phyloP scores from a whole-genome alignment of 2,113 vertebrate genomes.

The Junco hyemalis region DNA sequence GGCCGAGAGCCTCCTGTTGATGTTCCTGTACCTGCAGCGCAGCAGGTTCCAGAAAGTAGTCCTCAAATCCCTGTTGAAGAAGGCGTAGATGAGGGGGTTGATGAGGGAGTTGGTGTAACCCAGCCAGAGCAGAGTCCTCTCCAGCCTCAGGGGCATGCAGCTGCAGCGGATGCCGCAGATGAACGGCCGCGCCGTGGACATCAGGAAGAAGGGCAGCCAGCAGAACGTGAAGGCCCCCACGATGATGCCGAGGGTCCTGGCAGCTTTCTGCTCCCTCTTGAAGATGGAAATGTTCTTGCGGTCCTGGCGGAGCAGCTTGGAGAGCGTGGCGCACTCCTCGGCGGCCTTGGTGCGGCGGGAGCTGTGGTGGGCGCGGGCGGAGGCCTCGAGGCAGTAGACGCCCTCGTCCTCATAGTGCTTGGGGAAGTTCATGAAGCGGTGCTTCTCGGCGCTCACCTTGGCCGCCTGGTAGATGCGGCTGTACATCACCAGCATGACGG shows the following conservation, averaged over 20 bases:
- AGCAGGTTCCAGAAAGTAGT: conserved; percentile 79
- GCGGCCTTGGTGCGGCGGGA: conserved; percentile 49
- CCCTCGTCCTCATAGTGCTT: conserved; percentile 58
- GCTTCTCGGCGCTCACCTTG: conserved; percentile 72
- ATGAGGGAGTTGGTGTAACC: conserved; percentile 78
- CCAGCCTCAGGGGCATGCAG: conserved; percentile 73
- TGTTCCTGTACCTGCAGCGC: conserved; percentile 76
- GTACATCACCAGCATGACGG: conserved; percentile 78
- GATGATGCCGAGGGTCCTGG: conserved; percentile 75
- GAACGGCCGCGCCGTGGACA: conserved; percentile 75
- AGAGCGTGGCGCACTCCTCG: conserved; percentile 71
- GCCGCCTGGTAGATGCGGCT: conserved; percentile 74
- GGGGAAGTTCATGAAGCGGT: conserved; percentile 72
- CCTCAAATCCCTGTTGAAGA: conserved; percentile 78
- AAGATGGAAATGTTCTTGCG: conserved; percentile 79
- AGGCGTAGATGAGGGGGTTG: conserved; percentile 78
- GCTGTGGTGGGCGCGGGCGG: conserved; percentile 40
- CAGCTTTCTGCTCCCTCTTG: conserved; percentile 77
- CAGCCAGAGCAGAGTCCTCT: conserved; percentile 77
- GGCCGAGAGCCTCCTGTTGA: conserved; percentile 74
- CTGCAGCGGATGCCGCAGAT: conserved; percentile 73
- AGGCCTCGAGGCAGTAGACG: conserved; percentile 58
- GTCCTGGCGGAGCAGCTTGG: conserved; percentile 73
- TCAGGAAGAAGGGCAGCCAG: conserved; percentile 77
- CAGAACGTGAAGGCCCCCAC: conserved; percentile 74